Evolutionary conservation across 2,113 vertebrate species (phyloP).

Genomic region (Paradoxurus hermaphroditus): DNA sequence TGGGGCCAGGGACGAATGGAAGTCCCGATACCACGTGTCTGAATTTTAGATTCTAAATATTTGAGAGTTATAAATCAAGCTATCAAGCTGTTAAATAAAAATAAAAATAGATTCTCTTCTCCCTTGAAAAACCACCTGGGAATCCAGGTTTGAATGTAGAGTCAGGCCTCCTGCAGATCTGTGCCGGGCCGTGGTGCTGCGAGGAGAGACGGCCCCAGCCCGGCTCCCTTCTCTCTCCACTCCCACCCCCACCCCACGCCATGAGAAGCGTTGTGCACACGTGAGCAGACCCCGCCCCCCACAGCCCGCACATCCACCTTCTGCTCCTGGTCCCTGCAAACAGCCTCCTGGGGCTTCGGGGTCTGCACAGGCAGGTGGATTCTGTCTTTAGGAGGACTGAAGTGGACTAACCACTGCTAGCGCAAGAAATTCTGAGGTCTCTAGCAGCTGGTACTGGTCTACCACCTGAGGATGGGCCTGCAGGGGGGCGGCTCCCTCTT

Average conservation of each 20-base stretch:
- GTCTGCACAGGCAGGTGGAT: background rate
- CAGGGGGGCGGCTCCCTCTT: background rate
- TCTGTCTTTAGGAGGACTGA: background rate
- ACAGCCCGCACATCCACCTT: background rate
- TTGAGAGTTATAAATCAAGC: background rate
- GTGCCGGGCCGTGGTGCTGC: background rate
- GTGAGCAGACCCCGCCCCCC: too few relatives aligned
- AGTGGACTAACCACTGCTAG: background rate
- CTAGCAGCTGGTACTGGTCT: background rate
- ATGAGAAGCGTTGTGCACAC: background rate
- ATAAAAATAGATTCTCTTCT: background rate
- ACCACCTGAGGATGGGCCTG: background rate
- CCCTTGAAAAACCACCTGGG: background rate
- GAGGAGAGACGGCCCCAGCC: background rate
- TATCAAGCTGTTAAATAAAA: constrained; percentile 15
- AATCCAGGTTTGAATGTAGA: background rate
- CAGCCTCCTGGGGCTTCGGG: background rate
- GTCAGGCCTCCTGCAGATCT: background rate
- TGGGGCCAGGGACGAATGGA: background rate
- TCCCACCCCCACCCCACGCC: background rate
- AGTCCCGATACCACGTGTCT: background rate
- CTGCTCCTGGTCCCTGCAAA: background rate
- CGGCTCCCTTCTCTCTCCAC: background rate
- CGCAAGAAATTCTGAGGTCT: background rate
- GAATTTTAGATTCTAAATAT: background rate